These are phyloP conservation scores for Salvelinus fontinalis DNA, from an alignment of 2,113 vertebrate species.

Conservation along the genomic window DNA sequence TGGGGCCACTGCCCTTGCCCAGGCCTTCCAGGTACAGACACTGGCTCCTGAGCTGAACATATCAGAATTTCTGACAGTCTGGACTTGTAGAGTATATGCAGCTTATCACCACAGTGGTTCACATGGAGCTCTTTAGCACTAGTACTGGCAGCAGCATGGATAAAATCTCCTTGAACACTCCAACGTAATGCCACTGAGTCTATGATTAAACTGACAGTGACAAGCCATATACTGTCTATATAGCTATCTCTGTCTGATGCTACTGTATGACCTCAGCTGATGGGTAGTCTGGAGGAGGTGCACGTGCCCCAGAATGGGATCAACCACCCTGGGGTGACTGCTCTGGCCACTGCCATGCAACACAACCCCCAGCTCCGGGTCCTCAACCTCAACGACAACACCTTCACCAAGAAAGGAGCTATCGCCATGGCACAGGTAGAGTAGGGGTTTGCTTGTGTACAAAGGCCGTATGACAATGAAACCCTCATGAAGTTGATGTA, in stretches of 20 bases:
- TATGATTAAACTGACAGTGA: too few relatives aligned
- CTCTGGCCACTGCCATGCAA: conserved; percentile 87
- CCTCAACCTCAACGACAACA: conserved; percentile 98
- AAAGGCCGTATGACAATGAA: too few relatives aligned
- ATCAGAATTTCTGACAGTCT: background rate
- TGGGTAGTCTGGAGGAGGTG: conserved; percentile 93
- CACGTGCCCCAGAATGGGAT: conserved; percentile 99
- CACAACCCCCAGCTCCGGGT: conserved; percentile 84
- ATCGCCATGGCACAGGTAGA: conserved; percentile 92
- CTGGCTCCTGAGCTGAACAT: background rate
- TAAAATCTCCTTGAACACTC: background rate
- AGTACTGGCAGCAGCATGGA: too few relatives aligned
- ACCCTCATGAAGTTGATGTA: too few relatives aligned
- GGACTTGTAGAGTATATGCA: background rate
- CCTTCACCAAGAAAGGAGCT: conserved; percentile 93
- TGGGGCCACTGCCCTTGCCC: conserved; percentile 90
- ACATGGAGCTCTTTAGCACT: too few relatives aligned
- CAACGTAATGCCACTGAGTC: too few relatives aligned
- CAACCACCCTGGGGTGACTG: conserved; percentile 88
- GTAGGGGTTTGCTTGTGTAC: background rate
- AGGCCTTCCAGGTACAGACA: conserved; percentile 85
- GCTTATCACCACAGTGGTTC: too few relatives aligned
- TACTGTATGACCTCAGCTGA: conserved; percentile 71
- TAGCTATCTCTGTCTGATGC: background rate
- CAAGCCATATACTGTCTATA: background rate